Evolutionary conservation across 2,797 vertebrate species (phyloP), one percentile per base, ranked within the genome.

Genomic region (Sitta carolinensis): DNA sequence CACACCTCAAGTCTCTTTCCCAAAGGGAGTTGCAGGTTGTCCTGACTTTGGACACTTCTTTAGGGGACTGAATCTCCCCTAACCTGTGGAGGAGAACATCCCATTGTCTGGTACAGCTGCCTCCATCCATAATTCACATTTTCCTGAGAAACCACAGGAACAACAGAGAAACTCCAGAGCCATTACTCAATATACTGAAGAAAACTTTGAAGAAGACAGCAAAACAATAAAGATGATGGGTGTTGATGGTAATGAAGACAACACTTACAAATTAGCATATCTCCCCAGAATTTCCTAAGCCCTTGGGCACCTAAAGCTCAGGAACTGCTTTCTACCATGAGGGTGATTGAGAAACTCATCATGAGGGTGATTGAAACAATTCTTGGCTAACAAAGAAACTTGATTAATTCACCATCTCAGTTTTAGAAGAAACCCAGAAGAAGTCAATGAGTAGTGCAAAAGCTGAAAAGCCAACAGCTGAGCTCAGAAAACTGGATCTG

Each of bases 61-160:
- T 23, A 27, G 8, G 10, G 16, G 4, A 1, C 9, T 45, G 21
- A 63, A 23, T 40, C 15, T 76, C 48, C 29, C 5, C 25, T 62
- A 11, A 45, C 0, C 0, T 29, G 30, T 38, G 16, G 13, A 78
- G 6, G 8, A 63, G 38, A 26, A 2, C 20, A 20, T 34, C 5
- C 7, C 19, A 5, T 8, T 3, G 6, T 19, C 5, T 63, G 20
- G 32, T 23, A 13, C 8, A 67, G 13, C 40, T 86, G 40, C 7
- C 3, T 58, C 16, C 48, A 55, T 16, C 43, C 66, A 36, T 17
- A 73, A 3, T 23, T 85, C 48, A 38, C 6, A 10, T 30, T 84
- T 76, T 36, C 36, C 10, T 75, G 52, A 90, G 77, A 81, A 59
- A 52, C 21, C 29, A 22, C 7, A 1, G 15, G 13, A 64, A 68